Percentiles rank a stretch among this genome's conserved stretches.
phyloP scores from a whole-genome alignment of 1,140 invertebrate genomes.

The Laupala kohalensis region DNA sequence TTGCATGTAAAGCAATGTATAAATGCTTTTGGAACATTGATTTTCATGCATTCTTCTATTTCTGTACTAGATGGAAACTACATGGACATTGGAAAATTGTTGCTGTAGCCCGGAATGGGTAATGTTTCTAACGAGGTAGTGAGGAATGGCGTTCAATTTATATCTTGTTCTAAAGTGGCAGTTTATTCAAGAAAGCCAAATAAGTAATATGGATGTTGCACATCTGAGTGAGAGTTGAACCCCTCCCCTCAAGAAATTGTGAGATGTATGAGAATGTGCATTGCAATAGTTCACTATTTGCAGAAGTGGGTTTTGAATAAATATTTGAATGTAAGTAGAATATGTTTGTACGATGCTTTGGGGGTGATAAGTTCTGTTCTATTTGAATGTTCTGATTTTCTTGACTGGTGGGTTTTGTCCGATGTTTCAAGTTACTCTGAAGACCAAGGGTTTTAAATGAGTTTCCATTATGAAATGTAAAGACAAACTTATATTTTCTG shows the following conservation, averaged over 20 bases:
- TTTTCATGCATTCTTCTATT: constrained; percentile 2
- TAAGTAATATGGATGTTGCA: not conserved
- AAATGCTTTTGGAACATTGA: constrained; percentile 1
- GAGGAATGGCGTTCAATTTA: not conserved
- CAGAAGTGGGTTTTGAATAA: not conserved
- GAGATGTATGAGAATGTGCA: not conserved
- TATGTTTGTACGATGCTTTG: not conserved
- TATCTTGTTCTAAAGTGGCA: not conserved
- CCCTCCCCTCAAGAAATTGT: constrained; percentile 2
- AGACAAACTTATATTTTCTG: not conserved
- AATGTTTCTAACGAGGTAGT: not conserved
- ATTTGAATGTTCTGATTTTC: not conserved
- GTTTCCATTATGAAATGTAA: not conserved
- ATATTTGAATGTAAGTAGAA: not conserved
- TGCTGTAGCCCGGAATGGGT: not conserved
- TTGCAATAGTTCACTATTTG: not conserved
- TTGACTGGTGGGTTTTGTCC: not conserved
- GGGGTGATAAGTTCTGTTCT: not conserved
- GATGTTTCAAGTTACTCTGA: not conserved
- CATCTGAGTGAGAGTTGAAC: not conserved
- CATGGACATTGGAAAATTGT: not conserved
- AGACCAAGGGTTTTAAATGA: not conserved
- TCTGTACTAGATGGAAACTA: not conserved
- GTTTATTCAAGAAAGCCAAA: not conserved
- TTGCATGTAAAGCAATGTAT: constrained; percentile 1